Conservation (phyloP, 2,797 vertebrate genomes). For the Enteromius argenteus region DNA sequence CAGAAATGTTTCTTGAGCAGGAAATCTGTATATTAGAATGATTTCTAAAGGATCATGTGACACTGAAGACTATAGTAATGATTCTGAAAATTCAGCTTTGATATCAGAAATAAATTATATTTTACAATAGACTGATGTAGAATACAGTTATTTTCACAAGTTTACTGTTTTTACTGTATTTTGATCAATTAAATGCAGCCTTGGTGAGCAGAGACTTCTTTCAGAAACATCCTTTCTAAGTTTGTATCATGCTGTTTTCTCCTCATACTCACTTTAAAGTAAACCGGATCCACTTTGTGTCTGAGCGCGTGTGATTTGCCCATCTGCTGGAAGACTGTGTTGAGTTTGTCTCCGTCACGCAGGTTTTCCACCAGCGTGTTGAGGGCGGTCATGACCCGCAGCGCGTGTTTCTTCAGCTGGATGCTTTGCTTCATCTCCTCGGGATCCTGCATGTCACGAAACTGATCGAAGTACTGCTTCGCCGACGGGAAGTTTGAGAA, state of each 20-base stretch:
- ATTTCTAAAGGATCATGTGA: no score
- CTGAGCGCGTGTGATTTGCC: constrained; percentile 89
- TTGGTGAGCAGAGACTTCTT: neutral
- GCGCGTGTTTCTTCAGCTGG: constrained; percentile 89
- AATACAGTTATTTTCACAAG: neutral
- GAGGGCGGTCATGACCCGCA: constrained; percentile 88
- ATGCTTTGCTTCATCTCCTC: constrained; percentile 87
- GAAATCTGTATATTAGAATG: no score
- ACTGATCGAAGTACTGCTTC: constrained; percentile 96
- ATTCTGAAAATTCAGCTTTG: neutral
- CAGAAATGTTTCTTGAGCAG: no score
- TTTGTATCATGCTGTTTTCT: neutral
- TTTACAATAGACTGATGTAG: neutral
- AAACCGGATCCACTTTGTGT: constrained; percentile 93
- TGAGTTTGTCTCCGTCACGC: constrained; percentile 86
- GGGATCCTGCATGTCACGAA: constrained; percentile 87
- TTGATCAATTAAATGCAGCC: neutral
- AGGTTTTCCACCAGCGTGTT: constrained; percentile 92
- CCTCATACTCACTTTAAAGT: constrained; percentile 88
- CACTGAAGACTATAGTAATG: neutral
- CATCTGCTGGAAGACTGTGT: constrained; percentile 83
- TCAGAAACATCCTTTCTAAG: neutral
- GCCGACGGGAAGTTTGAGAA: constrained; percentile 91
- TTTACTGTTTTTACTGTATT: neutral
- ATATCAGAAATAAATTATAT: neutral